Evolutionary conservation across 2,888 invertebrate genomes (phyloP).

Genomic region (Celastrina argiolus): DNA sequence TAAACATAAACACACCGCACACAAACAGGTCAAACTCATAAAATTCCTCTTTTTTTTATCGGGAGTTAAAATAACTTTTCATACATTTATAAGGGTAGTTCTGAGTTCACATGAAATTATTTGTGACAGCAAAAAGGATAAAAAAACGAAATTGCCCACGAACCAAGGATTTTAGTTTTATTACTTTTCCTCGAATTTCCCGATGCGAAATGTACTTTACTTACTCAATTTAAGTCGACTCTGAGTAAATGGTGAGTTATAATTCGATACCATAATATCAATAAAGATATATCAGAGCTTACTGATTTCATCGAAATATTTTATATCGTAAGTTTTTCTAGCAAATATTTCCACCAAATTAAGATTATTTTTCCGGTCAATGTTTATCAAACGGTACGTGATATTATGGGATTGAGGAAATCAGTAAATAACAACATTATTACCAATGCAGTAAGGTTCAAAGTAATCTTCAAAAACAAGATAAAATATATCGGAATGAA

Average conservation of each 20-base stretch:
- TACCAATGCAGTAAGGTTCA: neutral
- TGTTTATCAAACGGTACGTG: slow-evolving; percentile 12
- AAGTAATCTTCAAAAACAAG: neutral
- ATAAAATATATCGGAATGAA: neutral
- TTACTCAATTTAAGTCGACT: neutral
- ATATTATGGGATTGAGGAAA: neutral
- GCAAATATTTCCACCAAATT: slow-evolving; percentile 3
- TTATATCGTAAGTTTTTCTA: slow-evolving; percentile 8
- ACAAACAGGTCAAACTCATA: too few species aligned
- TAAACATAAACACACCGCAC: too few species aligned
- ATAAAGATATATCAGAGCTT: neutral
- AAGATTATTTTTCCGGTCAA: slow-evolving; percentile 6
- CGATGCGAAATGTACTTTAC: neutral
- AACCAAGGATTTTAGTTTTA: neutral
- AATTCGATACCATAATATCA: neutral
- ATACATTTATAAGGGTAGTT: too few species aligned
- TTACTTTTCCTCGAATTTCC: neutral
- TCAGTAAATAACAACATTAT: neutral
- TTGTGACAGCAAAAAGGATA: neutral
- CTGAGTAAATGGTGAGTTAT: neutral
- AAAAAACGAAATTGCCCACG: neutral
- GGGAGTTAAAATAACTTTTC: too few species aligned
- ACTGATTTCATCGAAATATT: slow-evolving; percentile 5
- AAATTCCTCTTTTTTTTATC: too few species aligned
- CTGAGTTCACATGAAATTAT: neutral